These are phyloP conservation scores for Thryonomys swinderianus DNA, from an alignment of 2,113 vertebrate species.

Conservation along the genomic window DNA sequence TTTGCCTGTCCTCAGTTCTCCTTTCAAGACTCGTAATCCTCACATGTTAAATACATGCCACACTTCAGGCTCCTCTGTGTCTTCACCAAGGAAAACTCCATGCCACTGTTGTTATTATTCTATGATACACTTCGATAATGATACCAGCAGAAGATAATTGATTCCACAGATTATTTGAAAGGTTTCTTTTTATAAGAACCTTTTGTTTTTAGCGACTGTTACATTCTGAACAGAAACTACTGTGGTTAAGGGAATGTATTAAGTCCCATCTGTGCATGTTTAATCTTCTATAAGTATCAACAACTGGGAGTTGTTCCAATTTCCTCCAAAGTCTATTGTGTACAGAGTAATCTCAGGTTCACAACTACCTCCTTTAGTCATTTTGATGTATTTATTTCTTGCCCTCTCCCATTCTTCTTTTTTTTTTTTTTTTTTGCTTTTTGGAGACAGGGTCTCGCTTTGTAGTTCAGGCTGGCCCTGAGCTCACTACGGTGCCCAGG, in stretches of 20 bases:
- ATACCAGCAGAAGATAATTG: background rate
- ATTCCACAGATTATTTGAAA: background rate
- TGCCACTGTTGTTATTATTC: accelerated
- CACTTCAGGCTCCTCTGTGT: too few relatives aligned
- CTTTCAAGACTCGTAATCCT: background rate
- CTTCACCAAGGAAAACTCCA: accelerated
- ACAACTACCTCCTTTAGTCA: accelerated
- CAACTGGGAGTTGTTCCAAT: background rate
- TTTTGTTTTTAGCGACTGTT: background rate
- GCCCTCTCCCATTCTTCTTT: background rate
- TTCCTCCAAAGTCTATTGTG: background rate
- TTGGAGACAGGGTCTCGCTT: too few relatives aligned
- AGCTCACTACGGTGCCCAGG: too few relatives aligned
- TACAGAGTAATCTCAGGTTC: accelerated
- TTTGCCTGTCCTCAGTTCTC: background rate
- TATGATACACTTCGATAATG: accelerated
- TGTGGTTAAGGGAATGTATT: background rate
- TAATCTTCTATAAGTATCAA: background rate
- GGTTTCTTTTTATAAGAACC: too few relatives aligned
- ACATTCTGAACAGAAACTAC: background rate
- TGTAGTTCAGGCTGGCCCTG: too few relatives aligned
- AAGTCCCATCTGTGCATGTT: background rate
- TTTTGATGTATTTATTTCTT: background rate
- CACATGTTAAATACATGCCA: background rate
- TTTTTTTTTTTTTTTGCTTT: too few relatives aligned